Evolutionary conservation across 1,140 invertebrate species (phyloP), one percentile per base, ranked within the genome.

Genomic region (Solenopsis fugax): DNA sequence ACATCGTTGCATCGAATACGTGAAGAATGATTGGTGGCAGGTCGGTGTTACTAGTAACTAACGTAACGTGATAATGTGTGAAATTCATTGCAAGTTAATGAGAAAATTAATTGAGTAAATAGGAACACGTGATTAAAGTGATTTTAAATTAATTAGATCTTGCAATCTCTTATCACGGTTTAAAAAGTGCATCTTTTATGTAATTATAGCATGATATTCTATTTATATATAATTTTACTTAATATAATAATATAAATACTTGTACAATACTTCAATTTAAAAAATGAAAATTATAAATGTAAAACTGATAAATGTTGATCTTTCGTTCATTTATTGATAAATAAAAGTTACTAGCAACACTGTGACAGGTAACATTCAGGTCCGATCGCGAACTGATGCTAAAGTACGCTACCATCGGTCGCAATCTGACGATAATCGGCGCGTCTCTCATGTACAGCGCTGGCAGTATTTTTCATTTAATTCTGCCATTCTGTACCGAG

Each of bases 1-100:
- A 48, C 48, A 52, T 6, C 13, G 29, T 0, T 93, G 92, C 37
- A 78, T 93, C 29, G 37, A 87, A 7, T 21, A 85, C 2, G 76
- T 93, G n/a, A 45, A 88, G 4, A 21, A 0, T 0, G 92, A 93
- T 67, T 93, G 92, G 93, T 50, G 54, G 48, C 52, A 71, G 52
- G 80, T 91, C 1, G 50, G 87, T 86, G 13, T 48, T 58, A 24
- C 0, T n/a, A 12, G 3, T 64, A 69, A 16, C 29, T 77, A 21
- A 64, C 10, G 60, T 72, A 60, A 24, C 29, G 13, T 9, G 45
- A 21, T 72, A 21, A n/a, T 54, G n/a, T 50, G 16, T 34, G 21
- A 18, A 48, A 54, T 71, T 54, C 2, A 24, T 71, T 69, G 54
- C 10, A 18, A 41, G n/a, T 9, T 41, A 41, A 0, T n/a, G 5